These are phyloP conservation scores for Bombus waltoni DNA, from an alignment of 1,140 invertebrate genomes.

Conservation along the genomic window DNA sequence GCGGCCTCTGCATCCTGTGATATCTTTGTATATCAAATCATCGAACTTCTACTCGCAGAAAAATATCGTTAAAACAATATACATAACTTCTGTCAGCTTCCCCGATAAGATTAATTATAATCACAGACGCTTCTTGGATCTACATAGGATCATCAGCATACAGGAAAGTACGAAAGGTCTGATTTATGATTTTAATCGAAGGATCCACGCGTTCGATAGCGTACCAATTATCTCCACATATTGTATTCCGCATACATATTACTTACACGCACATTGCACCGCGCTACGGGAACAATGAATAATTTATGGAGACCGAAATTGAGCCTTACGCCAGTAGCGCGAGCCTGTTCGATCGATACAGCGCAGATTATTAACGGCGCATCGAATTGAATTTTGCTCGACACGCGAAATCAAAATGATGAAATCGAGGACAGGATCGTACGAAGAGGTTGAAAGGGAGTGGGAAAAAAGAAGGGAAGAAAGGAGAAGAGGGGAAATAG, in stretches of 20 bases:
- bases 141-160: not conserved
- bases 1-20: not conserved
- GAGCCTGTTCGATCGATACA: slow-evolving; percentile 14
- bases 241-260: slow-evolving; percentile 38
- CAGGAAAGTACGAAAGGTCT: not conserved
- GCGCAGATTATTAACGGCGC: slow-evolving; percentile 39
- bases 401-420: not conserved
- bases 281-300: slow-evolving; percentile 43
- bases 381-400: slow-evolving; percentile 7
- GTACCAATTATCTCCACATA: slow-evolving; percentile 32
- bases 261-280: slow-evolving; percentile 28
- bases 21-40: not conserved
- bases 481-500: not conserved
- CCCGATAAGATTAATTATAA: not conserved
- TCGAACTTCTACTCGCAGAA: not conserved
- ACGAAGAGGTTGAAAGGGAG: too few relatives aligned
- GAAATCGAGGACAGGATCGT: not conserved
- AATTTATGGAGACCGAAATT: slow-evolving; percentile 52
- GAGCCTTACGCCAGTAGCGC: slow-evolving; percentile 34
- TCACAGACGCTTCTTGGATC: not conserved
- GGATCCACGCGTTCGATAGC: slow-evolving; percentile 15
- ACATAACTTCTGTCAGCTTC: not conserved
- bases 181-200: slow-evolving; percentile 21
- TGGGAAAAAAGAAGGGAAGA: not conserved
- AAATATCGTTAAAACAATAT: not conserved